Evolutionary conservation across 2,113 vertebrate genomes (phyloP).

Genomic region (Tricholaema leucomelas): DNA sequence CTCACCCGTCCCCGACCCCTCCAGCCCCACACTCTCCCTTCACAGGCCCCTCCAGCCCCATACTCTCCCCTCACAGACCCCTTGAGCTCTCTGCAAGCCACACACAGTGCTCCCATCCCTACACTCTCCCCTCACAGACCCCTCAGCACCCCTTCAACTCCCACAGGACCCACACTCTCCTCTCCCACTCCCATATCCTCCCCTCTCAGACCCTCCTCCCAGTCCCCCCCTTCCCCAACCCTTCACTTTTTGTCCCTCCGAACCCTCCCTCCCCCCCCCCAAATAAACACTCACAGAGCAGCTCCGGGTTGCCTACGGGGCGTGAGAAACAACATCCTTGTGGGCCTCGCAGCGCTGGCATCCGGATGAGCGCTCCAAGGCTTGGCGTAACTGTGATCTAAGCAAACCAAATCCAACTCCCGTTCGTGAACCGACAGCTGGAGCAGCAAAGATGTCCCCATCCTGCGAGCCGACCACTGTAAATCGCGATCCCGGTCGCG

Average conservation of each 20-base stretch:
- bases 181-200: neutral
- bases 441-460: slow-evolving; percentile 93
- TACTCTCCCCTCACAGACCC: too few species aligned
- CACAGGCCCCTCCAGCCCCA: too few species aligned
- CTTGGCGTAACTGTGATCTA: slow-evolving; percentile 96
- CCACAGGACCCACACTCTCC: neutral
- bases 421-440: slow-evolving; percentile 92
- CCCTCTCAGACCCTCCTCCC: neutral
- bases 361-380: slow-evolving; percentile 96
- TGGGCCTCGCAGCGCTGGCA: slow-evolving; percentile 91
- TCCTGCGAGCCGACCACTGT: slow-evolving; percentile 88
- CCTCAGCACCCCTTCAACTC: too few species aligned
- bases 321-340: slow-evolving; percentile 90
- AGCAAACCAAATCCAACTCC: slow-evolving; percentile 91
- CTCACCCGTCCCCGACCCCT: too few species aligned
- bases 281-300: slow-evolving; percentile 63
- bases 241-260: too few species aligned
- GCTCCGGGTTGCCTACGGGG: slow-evolving; percentile 84
- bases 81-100: neutral
- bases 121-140: too few species aligned
- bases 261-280: too few species aligned
- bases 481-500: slow-evolving; percentile 85
- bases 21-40: too few species aligned
- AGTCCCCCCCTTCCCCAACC: too few species aligned
- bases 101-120: too few species aligned